Evolutionary conservation across 2,113 vertebrate genomes (phyloP), one percentile per base, ranked within the genome.

Genomic region (Rhabdomys dilectus): DNA sequence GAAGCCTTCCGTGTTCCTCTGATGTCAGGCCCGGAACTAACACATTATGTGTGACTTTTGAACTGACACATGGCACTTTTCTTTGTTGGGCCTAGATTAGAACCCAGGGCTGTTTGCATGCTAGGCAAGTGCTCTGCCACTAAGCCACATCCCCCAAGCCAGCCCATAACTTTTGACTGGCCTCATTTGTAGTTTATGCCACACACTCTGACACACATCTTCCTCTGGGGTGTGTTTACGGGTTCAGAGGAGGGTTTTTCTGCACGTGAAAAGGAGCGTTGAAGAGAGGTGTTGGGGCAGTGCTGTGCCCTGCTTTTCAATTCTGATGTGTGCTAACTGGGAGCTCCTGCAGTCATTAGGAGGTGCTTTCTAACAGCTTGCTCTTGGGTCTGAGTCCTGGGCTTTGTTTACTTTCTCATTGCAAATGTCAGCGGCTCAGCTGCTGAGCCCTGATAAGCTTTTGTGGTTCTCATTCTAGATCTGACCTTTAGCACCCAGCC

Each of bases 361-460:
- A 29, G n/a, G 34, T 39, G 15, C 1, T 88, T 81, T 86, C 34
- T 76, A 11, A 0, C 3, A 62, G 75, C 19, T 58, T 68, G 75
- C 91, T 53, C 89, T 36, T 88, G 64, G 45, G 8, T 93, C 64
- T 19, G 29, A 73, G 88, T 94, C 93, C 90, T 84, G 70, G n/a
- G 73, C 66, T 73, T 51, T 93, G 5, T 92, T 94, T 97, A 73
- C 89, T 95, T 97, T 96, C 76, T 82, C 81, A 24, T 0, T 81
- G 91, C 31, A 72, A 96, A 75, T 92, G 95, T 81, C 92, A 95
- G 80, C 85, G 66, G 90, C 53, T 96, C 62, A 42, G 0, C 51
- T 91, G 88, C 78, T 51, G 42, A 89, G 48, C 81, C 64, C 9
- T 85, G 92, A 93, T 95, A 92, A 93, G 77, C 81, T 51, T 66